phyloP scores from a whole-genome alignment of 2,113 vertebrate genomes.

The Haemorhous mexicanus region DNA sequence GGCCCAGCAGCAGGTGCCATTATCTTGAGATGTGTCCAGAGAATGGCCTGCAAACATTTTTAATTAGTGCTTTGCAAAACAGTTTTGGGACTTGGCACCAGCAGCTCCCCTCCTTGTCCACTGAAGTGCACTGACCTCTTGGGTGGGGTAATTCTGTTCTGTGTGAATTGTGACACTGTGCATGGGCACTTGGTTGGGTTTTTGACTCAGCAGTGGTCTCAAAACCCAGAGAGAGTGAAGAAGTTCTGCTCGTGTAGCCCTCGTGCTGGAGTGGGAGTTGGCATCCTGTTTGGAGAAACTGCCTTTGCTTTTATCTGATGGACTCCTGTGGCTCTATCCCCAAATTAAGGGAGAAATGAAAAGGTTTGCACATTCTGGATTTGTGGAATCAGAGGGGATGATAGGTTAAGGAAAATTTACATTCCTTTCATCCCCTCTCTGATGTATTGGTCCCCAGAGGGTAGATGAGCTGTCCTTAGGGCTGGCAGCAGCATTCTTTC shows the following conservation, averaged over 20 bases:
- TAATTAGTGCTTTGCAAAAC: not conserved
- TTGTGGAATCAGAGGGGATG: not conserved
- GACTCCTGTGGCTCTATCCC: not conserved
- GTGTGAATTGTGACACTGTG: fast-evolving
- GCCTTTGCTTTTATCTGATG: not conserved
- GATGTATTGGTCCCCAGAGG: not conserved
- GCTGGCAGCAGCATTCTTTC: not conserved
- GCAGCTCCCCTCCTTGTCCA: not conserved
- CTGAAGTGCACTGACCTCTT: not conserved
- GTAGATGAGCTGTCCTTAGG: not conserved
- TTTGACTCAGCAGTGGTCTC: not conserved
- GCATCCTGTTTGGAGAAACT: not conserved
- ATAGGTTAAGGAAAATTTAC: not conserved
- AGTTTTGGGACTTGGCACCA: not conserved
- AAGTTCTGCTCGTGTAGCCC: not conserved
- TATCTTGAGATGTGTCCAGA: not conserved
- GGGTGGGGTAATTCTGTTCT: not conserved
- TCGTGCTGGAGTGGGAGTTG: not conserved
- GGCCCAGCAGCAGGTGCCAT: not conserved
- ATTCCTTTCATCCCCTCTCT: not conserved
- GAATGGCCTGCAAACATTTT: not conserved
- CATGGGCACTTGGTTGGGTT: fast-evolving
- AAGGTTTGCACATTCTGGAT: not conserved
- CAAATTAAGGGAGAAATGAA: not conserved
- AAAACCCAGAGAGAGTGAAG: not conserved